Evolutionary conservation across 2,113 vertebrate genomes (phyloP).

Genomic region (Struthio camelus): DNA sequence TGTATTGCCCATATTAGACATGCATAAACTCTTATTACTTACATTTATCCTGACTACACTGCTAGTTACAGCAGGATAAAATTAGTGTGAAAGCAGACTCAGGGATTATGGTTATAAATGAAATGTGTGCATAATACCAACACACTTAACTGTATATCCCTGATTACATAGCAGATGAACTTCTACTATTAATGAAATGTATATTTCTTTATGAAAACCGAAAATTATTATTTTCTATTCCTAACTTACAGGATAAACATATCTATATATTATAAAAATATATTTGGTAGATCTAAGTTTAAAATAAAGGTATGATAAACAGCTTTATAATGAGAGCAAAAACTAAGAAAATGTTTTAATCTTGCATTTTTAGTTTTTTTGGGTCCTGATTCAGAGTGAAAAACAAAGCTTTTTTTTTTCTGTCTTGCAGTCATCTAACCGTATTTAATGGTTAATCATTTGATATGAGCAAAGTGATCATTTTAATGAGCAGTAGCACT

Average conservation of each 20-base stretch:
- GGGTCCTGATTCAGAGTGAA: not conserved
- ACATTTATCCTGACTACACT: not conserved
- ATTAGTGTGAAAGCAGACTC: not conserved
- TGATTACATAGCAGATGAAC: not conserved
- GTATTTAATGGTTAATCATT: not conserved
- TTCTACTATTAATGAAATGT: not conserved
- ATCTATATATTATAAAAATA: not conserved
- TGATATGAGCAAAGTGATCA: not conserved
- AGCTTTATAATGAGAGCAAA: not conserved
- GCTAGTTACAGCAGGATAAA: not conserved
- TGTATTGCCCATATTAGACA: fast-evolving
- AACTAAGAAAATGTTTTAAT: not conserved
- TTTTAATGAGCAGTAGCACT: not conserved
- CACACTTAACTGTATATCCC: no score
- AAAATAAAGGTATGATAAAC: not conserved
- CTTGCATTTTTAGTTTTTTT: not conserved
- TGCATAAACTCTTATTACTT: not conserved
- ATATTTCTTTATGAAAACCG: not conserved
- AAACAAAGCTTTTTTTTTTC: not conserved
- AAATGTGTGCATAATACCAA: not conserved
- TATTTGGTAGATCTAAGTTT: not conserved
- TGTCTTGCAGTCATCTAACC: not conserved
- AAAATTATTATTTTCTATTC: not conserved
- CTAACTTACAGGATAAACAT: not conserved
- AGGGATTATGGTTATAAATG: not conserved